These are phyloP conservation scores for Enteromius argenteus DNA, from an alignment of 2,797 vertebrate species.

Conservation along the genomic window DNA sequence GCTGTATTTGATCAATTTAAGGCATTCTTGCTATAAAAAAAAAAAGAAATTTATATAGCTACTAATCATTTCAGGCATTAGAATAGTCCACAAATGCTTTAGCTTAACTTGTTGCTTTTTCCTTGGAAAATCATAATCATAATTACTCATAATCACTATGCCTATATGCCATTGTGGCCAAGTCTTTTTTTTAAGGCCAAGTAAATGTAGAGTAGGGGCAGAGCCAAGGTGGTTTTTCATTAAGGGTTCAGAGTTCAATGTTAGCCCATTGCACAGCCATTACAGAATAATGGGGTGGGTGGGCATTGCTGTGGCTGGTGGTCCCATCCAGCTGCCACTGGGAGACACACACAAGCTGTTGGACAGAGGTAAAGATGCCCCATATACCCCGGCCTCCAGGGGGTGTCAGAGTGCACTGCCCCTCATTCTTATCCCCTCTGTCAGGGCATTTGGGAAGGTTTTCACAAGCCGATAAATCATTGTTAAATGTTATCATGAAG, in stretches of 20 bases:
- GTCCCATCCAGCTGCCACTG: constrained; percentile 80
- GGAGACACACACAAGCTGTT: constrained; percentile 81
- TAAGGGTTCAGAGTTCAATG: constrained; percentile 77
- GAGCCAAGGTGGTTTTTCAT: constrained; percentile 49
- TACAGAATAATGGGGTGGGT: constrained; percentile 67
- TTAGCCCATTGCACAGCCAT: constrained; percentile 72
- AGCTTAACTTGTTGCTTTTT: constrained; percentile 6
- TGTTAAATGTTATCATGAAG: constrained; percentile 37
- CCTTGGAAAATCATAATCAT: neutral
- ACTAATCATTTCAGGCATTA: neutral
- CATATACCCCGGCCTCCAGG: constrained; percentile 61
- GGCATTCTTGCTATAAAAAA: neutral
- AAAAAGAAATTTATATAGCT: neutral
- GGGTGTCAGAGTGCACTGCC: constrained; percentile 60
- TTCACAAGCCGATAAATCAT: constrained; percentile 68
- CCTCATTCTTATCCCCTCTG: constrained; percentile 69
- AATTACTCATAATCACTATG: neutral
- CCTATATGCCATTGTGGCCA: neutral
- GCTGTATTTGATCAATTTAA: neutral
- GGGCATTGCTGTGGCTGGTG: constrained; percentile 68
- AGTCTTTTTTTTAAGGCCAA: constrained; percentile 11
- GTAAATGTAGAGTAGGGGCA: constrained; percentile 39
- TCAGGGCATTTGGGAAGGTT: constrained; percentile 55
- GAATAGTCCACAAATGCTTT: neutral
- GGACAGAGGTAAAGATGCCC: constrained; percentile 66